phyloP scores from a whole-genome alignment of 2,888 invertebrate genomes.

The Amiota mariae region DNA sequence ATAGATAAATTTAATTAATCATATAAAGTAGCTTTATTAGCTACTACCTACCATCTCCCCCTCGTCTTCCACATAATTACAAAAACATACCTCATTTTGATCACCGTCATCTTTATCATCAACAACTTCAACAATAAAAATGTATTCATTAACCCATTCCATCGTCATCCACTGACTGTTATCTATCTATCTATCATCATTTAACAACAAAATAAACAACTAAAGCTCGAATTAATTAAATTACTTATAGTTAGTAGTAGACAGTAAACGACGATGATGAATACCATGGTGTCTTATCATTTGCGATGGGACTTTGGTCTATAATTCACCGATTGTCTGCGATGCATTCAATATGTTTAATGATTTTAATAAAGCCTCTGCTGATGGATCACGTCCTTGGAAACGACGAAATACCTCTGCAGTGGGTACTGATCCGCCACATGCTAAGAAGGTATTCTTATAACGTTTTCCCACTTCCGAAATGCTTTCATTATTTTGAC shows the following conservation, averaged over 20 bases:
- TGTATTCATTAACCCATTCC: neutral
- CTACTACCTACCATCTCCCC: too few relatives aligned
- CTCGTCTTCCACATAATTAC: too few relatives aligned
- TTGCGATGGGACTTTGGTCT: conserved; percentile 28
- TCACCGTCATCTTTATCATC: too few relatives aligned
- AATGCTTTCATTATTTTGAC: conserved; percentile 68
- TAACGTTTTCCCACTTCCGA: conserved; percentile 80
- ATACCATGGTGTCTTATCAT: neutral
- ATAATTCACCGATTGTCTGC: conserved; percentile 63
- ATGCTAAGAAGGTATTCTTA: conserved; percentile 86
- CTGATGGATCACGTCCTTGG: conserved; percentile 92
- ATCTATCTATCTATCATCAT: neutral
- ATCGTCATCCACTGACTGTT: neutral
- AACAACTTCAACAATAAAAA: too few relatives aligned
- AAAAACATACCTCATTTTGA: too few relatives aligned
- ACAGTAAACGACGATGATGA: neutral
- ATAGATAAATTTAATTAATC: neutral
- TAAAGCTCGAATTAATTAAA: neutral
- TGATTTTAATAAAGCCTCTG: conserved; percentile 82
- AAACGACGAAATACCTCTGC: conserved; percentile 92
- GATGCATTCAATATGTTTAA: conserved; percentile 63
- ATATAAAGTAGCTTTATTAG: neutral
- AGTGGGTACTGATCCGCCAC: conserved; percentile 87
- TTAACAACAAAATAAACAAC: neutral
- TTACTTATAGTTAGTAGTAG: too few relatives aligned